These are phyloP conservation scores for Chauna torquata DNA, from an alignment of 2,113 vertebrate species.

Conservation along the genomic window DNA sequence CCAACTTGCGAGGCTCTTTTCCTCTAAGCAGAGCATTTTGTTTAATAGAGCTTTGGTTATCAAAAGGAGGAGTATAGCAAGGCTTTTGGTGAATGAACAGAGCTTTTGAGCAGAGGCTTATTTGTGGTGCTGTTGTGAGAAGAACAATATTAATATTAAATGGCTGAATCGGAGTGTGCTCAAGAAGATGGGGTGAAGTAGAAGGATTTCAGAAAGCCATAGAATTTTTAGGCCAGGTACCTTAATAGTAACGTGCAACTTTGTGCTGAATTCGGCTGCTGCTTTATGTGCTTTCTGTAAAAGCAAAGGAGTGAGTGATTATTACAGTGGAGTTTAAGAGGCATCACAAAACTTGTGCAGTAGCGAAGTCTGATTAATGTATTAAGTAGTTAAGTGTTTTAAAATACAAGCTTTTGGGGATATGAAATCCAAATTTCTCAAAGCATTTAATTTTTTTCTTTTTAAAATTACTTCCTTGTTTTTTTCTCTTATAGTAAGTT, in stretches of 20 bases:
- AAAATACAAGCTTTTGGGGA: not conserved
- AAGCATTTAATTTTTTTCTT: not conserved
- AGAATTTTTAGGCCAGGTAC: not conserved
- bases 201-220: not conserved
- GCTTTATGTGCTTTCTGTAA: not conserved
- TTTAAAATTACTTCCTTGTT: not conserved
- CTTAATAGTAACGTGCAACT: not conserved
- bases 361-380: not conserved
- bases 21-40: not conserved
- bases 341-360: not conserved
- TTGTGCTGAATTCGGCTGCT: not conserved
- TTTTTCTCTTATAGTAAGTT: not conserved
- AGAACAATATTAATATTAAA: not conserved
- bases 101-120: not conserved
- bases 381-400: not conserved
- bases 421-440: not conserved
- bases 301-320: conserved; percentile 3
- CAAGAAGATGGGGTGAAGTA: not conserved
- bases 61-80: not conserved
- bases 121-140: conserved; percentile 1
- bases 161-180: not conserved
- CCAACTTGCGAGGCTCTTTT: not conserved
- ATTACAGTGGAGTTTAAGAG: not conserved
- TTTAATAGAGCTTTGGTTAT: conserved; percentile 22
- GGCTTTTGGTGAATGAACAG: not conserved